Evolutionary conservation across 2,888 invertebrate genomes (phyloP), one percentile per base, ranked within the genome.

Genomic region (Drosophila birchii): DNA sequence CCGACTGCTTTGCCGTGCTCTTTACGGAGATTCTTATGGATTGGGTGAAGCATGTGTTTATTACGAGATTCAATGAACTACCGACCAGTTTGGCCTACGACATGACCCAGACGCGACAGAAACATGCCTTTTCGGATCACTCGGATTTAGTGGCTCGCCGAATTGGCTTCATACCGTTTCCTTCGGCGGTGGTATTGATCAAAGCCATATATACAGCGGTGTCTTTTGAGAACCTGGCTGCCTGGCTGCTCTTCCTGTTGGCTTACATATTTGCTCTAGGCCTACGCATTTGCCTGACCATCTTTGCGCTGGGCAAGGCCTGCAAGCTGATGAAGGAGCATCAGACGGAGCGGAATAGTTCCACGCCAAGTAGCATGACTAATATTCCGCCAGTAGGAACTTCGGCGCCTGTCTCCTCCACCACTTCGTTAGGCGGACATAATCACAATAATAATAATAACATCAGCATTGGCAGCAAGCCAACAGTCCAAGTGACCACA

Each of bases 31-130:
- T 99, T 56, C 93, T 98, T 26, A 98, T 99, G 56, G 99, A 99
- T 93, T 98, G 97, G 97, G 96, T 99, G 44, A 99, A 99, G 92
- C 99, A 99, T 93, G 99, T 99, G 20, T 99, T 99, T 92, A 98
- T 99, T 79, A 99, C 99, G 5, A 96, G 99, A 81, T 99, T 99
- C 93, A 99, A 99, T 93, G 99, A 99, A 92, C 95, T 99, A 53
- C 96, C 97, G 2, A 95, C 97, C 5, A 98, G 97, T 86, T 93
- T 98, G 82, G 98, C 98, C 0, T 97, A 98, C 86, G 99, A 99
- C 89, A 96, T 98, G 93, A 97, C 97, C 0, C 96, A 97, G 90
- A 98, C 98, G 0, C 94, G 98, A 64, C 97, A 98, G 91, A 97
- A 98, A 93, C 96, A 97, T 90, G 98, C 99, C 0, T 98, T 98